Base-by-base conservation (phyloP, 2,888 invertebrate genomes). In the Drymonia ruficornis region DNA sequence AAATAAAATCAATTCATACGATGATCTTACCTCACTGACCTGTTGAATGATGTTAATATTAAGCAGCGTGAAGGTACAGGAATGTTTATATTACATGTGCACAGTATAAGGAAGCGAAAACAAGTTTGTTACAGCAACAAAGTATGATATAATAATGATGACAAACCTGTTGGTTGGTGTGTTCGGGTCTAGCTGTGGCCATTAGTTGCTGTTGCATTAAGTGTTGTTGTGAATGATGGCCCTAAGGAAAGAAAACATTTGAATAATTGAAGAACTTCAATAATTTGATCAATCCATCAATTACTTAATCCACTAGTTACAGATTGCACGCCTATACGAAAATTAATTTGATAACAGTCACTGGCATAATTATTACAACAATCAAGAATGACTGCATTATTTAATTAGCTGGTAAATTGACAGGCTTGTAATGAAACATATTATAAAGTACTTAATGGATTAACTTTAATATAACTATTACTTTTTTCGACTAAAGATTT, bases 191-290 rank as follows among this genome's bases (percentile, higher is more conserved):
- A 11, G 86, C 61, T 11, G 86, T 67, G n/a, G 86, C 74, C 87
- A 92, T 87, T 8, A 91, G 72, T 65, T 91, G 92, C 55, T 94
- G 94, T 63, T 94, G 93, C 78, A 90, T 85, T 59, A 94, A 81
- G 60, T 93, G 94, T 63, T 94, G 88, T 65, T 93, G 94, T 15
- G 93, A 83, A 67, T 93, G 93, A 63, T 92, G 92, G 23, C 86
- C 86, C 89, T 91, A 75, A 40, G 62, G 29, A 72, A 56, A 71
- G 42, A 57, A 62, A 60, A 63, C 23, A 23, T 23, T 23, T 23
- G 1, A 9, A 43, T 11, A 13, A 28, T 5, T 50, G 47, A 55
- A 2, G 1, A 9, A 42, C 16, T 16, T 18, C 16, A 16, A 42
- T 12, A 18, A 36, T 0, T 36, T 3, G 0, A 13, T 4, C 2